Evolutionary conservation across 2,797 vertebrate species (phyloP).

Genomic region (Lindbergichthys nudifrons): DNA sequence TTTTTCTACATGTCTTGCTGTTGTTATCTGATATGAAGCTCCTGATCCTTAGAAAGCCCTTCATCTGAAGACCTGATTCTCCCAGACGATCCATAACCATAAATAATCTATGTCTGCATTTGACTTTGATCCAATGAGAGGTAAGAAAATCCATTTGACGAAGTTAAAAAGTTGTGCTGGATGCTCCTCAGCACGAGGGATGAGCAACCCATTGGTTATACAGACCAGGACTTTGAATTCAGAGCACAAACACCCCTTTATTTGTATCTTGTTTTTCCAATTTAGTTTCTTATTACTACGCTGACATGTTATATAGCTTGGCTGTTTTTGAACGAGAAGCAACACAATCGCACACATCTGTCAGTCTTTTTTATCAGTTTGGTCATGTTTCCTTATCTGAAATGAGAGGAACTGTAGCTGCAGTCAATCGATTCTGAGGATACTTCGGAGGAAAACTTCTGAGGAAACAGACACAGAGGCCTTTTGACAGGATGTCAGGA

Average conservation of each 20-base stretch:
- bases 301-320: background rate
- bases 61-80: constrained; percentile 29
- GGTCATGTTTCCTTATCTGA: background rate
- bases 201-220: constrained; percentile 27
- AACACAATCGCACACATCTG: background rate
- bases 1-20: constrained; percentile 3
- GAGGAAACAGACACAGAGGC: background rate
- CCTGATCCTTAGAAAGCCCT: background rate
- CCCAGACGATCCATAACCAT: constrained; percentile 45
- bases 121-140: constrained; percentile 42
- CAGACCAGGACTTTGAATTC: constrained; percentile 27
- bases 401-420: background rate
- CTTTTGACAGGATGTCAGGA: background rate
- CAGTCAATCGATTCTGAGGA: background rate
- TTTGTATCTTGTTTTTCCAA: constrained; percentile 21
- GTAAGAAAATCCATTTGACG: constrained; percentile 48
- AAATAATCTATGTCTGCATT: constrained; percentile 45
- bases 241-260: background rate
- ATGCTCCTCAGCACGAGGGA: constrained; percentile 13
- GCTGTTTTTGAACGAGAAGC: background rate
- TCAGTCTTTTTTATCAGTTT: constrained; percentile 1
- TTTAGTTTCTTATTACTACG: constrained; percentile 27
- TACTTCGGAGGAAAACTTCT: too few species aligned
- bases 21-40: constrained; percentile 22
- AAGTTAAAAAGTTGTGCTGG: constrained; percentile 24